phyloP scores from a whole-genome alignment of 2,888 invertebrate species.

The Nymphalis urticae region DNA sequence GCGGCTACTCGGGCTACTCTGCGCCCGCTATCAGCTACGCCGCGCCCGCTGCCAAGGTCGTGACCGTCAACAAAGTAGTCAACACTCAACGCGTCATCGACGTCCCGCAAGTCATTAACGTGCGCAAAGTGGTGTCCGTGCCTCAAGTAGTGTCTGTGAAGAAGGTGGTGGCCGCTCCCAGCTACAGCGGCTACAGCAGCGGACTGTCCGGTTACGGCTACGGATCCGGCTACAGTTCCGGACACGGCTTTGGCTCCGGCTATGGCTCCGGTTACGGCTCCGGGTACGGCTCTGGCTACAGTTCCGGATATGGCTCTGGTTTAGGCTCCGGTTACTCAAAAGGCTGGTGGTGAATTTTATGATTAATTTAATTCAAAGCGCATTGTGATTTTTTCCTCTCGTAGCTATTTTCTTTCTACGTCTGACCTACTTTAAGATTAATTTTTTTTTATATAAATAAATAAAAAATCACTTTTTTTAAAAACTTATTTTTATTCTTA shows the following conservation, averaged over 20 bases:
- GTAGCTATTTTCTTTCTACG: background rate
- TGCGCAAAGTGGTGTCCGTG: constrained; percentile 56
- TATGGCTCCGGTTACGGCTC: constrained; percentile 22
- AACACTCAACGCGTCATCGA: constrained; percentile 49
- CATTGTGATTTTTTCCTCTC: constrained; percentile 17
- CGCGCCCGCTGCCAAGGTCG: constrained; percentile 43
- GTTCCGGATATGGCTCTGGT: constrained; percentile 16
- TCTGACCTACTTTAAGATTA: background rate
- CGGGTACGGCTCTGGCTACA: constrained; percentile 14
- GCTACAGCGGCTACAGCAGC: constrained; percentile 41
- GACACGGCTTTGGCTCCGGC: constrained; percentile 26
- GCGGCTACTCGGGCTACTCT: constrained; percentile 28
- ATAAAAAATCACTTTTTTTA: constrained; percentile 15
- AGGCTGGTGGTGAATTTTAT: constrained; percentile 41
- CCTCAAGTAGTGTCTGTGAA: constrained; percentile 62
- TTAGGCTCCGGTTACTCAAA: constrained; percentile 17
- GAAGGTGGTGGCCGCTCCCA: constrained; percentile 53
- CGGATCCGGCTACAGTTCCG: constrained; percentile 33
- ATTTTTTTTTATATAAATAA: constrained; percentile 4
- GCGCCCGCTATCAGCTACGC: constrained; percentile 33
- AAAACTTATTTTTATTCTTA: background rate
- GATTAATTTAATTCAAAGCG: constrained; percentile 19
- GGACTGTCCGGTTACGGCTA: constrained; percentile 35
- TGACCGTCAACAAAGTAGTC: constrained; percentile 55
- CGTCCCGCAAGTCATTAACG: constrained; percentile 52